These are phyloP conservation scores for Bufo bufo DNA, from an alignment of 2,113 vertebrate species.

Conservation along the genomic window DNA sequence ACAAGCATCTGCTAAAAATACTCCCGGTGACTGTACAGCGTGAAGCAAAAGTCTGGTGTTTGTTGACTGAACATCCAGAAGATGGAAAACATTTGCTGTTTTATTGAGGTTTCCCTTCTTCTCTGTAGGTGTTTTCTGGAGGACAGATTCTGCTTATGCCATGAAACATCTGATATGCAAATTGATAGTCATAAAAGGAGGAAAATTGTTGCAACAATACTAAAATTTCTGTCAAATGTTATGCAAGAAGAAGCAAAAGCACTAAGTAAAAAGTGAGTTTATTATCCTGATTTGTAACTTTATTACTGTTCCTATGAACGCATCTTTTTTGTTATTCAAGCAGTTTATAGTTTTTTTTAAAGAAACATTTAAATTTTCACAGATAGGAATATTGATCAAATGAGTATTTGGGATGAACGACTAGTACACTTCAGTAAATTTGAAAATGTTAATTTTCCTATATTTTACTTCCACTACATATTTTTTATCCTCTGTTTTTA, in stretches of 20 bases:
- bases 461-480: no score
- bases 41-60: background rate
- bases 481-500: no score
- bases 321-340: background rate
- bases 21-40: background rate
- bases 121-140: slow-evolving; percentile 76
- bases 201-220: slow-evolving; percentile 75
- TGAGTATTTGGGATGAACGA: no score
- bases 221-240: slow-evolving; percentile 83
- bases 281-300: background rate
- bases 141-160: slow-evolving; percentile 75
- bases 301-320: background rate
- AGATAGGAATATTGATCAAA: no score
- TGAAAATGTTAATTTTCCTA: no score
- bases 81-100: background rate
- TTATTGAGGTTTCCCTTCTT: slow-evolving; percentile 3
- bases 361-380: no score
- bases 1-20: background rate
- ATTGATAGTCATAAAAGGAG: slow-evolving; percentile 70
- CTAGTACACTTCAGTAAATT: no score
- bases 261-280: slow-evolving; percentile 76
- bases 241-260: slow-evolving; percentile 84
- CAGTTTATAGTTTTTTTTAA: no score
- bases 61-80: background rate
- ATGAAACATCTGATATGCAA: slow-evolving; percentile 74